phyloP scores from a whole-genome alignment of 2,888 invertebrate species.

The Piscicola geometra region DNA sequence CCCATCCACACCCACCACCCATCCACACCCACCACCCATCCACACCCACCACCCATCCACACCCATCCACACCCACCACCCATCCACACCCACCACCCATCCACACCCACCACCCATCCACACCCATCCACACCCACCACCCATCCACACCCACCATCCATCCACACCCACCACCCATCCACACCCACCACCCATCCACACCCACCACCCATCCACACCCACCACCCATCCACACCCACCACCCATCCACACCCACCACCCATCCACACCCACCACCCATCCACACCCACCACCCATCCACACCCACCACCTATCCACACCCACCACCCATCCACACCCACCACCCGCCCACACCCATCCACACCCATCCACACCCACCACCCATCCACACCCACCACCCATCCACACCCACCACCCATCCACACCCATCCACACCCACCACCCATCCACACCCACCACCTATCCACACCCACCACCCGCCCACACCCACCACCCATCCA shows the following conservation, averaged over 20 bases:
- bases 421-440: background rate
- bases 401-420: background rate
- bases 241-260: background rate
- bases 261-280: background rate
- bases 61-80: background rate
- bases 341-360: no score
- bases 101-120: no score
- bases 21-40: background rate
- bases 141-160: background rate
- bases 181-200: no score
- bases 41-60: no score
- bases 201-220: no score
- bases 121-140: no score
- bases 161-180: background rate
- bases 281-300: no score
- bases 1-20: background rate
- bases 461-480: conserved; percentile 4
- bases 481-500: background rate
- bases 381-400: background rate
- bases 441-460: background rate
- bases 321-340: no score
- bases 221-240: background rate
- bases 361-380: no score
- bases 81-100: no score
- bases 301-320: background rate